These are phyloP conservation scores for Cyclura pinguis DNA, from an alignment of 2,797 vertebrate genomes.

Conservation along the genomic window DNA sequence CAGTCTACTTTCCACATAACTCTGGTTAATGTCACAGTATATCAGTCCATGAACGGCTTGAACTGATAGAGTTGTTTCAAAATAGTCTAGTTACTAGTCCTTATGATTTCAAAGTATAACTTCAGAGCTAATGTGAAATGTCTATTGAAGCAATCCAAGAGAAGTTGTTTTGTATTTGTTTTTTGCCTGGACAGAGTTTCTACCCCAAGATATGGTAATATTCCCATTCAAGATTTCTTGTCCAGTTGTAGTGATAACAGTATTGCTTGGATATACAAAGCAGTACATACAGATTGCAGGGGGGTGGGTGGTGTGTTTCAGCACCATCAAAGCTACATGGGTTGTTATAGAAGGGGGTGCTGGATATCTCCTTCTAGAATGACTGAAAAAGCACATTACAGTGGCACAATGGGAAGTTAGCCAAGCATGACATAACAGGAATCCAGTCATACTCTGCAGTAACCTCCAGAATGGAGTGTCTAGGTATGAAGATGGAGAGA, in stretches of 20 bases:
- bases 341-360: no score
- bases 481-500: background rate
- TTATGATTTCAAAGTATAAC: background rate
- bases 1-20: background rate
- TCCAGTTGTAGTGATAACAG: background rate
- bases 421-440: no score
- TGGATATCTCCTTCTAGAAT: no score
- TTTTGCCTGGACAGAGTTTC: background rate
- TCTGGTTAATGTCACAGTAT: no score
- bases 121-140: background rate
- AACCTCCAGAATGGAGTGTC: no score
- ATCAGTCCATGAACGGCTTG: background rate
- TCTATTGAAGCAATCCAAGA: background rate
- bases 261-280: background rate
- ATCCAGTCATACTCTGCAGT: background rate
- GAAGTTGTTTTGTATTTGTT: background rate
- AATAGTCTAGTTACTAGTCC: background rate
- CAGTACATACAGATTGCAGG: no score
- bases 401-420: no score
- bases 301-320: no score
- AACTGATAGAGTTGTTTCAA: background rate
- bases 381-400: no score
- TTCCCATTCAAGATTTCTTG: background rate
- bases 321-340: no score
- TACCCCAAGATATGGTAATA: background rate